A percentile compares a stretch with the other conserved stretches of the same genome.
Conservation (phyloP, 2,888 invertebrate species). For the Cephus pulcher region DNA sequence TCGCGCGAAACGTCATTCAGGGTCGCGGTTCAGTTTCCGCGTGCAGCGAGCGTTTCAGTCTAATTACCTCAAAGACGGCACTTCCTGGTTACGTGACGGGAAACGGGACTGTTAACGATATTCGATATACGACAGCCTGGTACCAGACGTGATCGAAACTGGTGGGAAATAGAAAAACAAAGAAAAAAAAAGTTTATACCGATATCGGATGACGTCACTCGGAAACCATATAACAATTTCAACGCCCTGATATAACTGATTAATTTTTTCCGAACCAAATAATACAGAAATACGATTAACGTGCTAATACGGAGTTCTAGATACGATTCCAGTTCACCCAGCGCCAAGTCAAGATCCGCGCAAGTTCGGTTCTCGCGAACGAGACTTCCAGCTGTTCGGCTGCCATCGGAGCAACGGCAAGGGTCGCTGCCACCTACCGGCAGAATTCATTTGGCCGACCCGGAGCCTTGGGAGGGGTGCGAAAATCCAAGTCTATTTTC, state of each 20-base stretch:
- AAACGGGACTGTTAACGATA: not conserved
- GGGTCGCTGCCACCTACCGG: not conserved
- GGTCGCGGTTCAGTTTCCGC: not conserved
- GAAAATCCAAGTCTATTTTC: not conserved
- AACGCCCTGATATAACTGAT: slow-evolving; percentile 6
- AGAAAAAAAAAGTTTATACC: not conserved
- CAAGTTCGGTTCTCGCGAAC: not conserved
- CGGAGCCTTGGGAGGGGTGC: not conserved
- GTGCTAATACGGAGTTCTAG: not conserved
- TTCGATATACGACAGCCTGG: not conserved
- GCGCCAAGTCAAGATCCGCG: not conserved
- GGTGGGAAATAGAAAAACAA: not conserved
- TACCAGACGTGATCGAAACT: not conserved
- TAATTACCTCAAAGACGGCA: not conserved
- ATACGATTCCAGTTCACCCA: not conserved
- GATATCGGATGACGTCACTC: not conserved
- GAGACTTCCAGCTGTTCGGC: not conserved
- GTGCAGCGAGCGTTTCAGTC: not conserved
- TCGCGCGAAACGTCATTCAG: not conserved
- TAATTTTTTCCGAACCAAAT: not conserved
- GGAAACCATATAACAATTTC: slow-evolving; percentile 14
- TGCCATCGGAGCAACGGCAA: not conserved
- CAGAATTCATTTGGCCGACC: not conserved
- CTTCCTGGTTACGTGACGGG: not conserved
- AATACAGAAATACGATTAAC: not conserved